phyloP scores from a whole-genome alignment of 2,888 invertebrate species.

The Dascillus cervinus region DNA sequence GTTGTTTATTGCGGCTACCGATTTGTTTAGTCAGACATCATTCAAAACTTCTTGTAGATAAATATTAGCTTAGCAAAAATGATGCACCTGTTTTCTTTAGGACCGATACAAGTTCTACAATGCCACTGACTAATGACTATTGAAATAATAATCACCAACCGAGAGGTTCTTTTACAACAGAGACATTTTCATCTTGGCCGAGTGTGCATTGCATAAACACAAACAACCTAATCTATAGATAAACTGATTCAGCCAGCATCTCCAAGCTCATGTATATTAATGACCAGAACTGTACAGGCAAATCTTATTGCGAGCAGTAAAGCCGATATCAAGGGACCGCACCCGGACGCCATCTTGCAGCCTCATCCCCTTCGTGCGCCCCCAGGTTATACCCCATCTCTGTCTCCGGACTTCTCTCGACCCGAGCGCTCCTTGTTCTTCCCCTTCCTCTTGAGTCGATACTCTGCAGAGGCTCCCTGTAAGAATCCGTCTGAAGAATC shows the following conservation, averaged over 20 bases:
- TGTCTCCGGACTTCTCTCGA: constrained; percentile 23
- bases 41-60: too few species aligned
- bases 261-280: constrained; percentile 41
- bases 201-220: too few species aligned
- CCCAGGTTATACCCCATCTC: constrained; percentile 28
- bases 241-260: constrained; percentile 22
- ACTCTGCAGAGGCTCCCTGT: constrained; percentile 36
- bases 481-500: constrained; percentile 39
- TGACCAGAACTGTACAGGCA: constrained; percentile 41
- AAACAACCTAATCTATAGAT: constrained; percentile 24
- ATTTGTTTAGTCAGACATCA: too few species aligned
- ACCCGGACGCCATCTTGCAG: constrained; percentile 40
- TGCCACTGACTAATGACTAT: too few species aligned
- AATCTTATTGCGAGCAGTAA: constrained; percentile 43
- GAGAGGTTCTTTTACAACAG: too few species aligned
- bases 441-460: constrained; percentile 40
- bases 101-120: too few species aligned
- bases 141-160: too few species aligned
- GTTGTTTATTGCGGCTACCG: too few species aligned
- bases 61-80: too few species aligned
- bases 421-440: constrained; percentile 21
- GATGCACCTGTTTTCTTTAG: too few species aligned
- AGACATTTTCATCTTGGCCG: too few species aligned
- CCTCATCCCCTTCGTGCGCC: constrained; percentile 29
- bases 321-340: constrained; percentile 41